Evolutionary conservation across 2,113 vertebrate species (phyloP).

Genomic region (Sylvilagus bachmani): DNA sequence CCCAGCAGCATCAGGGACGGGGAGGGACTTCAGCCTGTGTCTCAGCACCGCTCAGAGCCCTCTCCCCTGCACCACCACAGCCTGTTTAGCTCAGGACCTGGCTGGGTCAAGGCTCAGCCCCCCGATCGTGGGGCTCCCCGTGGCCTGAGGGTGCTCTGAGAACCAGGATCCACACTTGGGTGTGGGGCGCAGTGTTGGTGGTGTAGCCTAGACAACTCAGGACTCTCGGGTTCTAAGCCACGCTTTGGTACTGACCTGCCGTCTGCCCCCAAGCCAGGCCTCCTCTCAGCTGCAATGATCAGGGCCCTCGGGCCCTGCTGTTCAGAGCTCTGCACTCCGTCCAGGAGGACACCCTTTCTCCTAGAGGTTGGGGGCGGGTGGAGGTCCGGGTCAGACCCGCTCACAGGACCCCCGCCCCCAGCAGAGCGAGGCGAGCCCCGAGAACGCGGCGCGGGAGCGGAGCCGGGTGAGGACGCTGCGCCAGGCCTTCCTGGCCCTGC

Average conservation of each 20-base stretch:
- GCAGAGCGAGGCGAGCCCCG: conserved; percentile 87
- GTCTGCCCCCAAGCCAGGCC: not conserved
- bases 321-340: not conserved
- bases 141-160: too few species aligned
- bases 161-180: not conserved
- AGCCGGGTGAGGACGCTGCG: conserved; percentile 91
- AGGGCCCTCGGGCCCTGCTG: not conserved
- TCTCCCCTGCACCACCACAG: not conserved
- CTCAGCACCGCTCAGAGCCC: not conserved
- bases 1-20: not conserved
- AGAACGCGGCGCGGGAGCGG: conserved; percentile 90
- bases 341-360: not conserved
- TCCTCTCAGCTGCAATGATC: not conserved
- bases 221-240: not conserved
- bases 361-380: rapidly evolving
- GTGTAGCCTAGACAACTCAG: not conserved
- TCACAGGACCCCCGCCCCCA: not conserved
- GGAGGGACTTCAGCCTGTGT: not conserved
- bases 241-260: not conserved
- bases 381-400: not conserved
- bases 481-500: conserved; percentile 92
- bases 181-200: not conserved
- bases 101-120: not conserved
- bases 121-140: not conserved
- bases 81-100: not conserved